These are phyloP conservation scores for Tachina fera DNA, from an alignment of 2,888 invertebrate species.

Conservation along the genomic window DNA sequence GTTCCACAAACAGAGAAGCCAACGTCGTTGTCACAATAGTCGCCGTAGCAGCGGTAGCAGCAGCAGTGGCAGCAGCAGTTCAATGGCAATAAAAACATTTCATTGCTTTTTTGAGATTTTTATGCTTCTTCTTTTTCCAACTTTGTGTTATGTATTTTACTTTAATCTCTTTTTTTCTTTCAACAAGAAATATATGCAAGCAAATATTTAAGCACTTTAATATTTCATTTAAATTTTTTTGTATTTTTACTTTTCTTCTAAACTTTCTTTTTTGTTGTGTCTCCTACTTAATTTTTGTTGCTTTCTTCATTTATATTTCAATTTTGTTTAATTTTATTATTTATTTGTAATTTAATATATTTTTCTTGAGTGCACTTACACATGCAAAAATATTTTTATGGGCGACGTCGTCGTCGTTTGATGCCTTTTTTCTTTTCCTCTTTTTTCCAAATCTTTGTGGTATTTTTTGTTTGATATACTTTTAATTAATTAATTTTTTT, in stretches of 20 bases:
- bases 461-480: slow-evolving; percentile 23
- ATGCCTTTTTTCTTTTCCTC: slow-evolving; percentile 48
- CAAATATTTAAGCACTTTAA: slow-evolving; percentile 3
- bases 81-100: slow-evolving; percentile 64
- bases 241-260: slow-evolving; percentile 1
- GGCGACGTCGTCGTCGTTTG: slow-evolving; percentile 68
- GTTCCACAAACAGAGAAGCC: slow-evolving; percentile 58
- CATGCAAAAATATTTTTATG: slow-evolving; percentile 57
- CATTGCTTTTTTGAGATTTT: slow-evolving; percentile 39
- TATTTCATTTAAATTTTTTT: background rate
- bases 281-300: slow-evolving; percentile 12
- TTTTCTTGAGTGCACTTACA: slow-evolving; percentile 42
- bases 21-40: slow-evolving; percentile 11
- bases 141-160: slow-evolving; percentile 6
- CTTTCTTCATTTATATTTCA: slow-evolving; percentile 16
- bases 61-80: slow-evolving; percentile 38
- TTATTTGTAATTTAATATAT: slow-evolving; percentile 59
- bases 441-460: slow-evolving; percentile 15
- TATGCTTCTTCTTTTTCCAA: slow-evolving; percentile 27
- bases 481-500: slow-evolving; percentile 3
- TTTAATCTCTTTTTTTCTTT: slow-evolving; percentile 9
- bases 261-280: slow-evolving; percentile 25
- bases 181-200: background rate
- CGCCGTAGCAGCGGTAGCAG: background rate
- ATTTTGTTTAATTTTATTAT: slow-evolving; percentile 26